A percentile compares a stretch with the other conserved stretches of the same genome.
phyloP scores from a whole-genome alignment of 2,797 vertebrate species.

The Nothura maculosa region DNA sequence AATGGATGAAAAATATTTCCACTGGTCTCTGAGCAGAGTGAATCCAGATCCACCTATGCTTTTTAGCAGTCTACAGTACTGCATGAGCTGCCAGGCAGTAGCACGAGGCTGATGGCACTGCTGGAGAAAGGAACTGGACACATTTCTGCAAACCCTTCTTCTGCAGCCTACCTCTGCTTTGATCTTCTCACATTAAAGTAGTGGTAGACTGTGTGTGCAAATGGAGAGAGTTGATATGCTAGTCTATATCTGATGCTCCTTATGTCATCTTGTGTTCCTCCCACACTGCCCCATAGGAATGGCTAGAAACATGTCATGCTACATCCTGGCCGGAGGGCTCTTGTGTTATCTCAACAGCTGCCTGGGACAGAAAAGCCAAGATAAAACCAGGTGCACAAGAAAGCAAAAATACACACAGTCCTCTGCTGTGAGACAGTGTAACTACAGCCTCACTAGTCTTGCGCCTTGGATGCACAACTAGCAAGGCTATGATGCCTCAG shows the following conservation, averaged over 20 bases:
- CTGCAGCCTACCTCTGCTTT: neutral
- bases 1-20: neutral
- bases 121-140: neutral
- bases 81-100: neutral
- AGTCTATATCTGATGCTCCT: neutral
- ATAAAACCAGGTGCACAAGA: conserved; percentile 5
- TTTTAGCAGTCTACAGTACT: neutral
- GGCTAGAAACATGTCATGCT: neutral
- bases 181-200: neutral
- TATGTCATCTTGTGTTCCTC: neutral
- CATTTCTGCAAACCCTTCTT: neutral
- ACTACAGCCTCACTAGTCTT: neutral
- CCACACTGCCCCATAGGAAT: neutral
- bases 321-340: neutral
- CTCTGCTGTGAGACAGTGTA: neutral
- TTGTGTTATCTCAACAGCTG: neutral
- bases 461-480: neutral
- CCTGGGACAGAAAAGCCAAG: neutral
- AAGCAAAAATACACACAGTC: neutral
- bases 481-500: neutral
- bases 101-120: neutral
- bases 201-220: neutral
- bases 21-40: neutral
- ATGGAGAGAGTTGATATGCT: conserved; percentile 6
- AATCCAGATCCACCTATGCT: neutral